Percentiles rank a stretch among this genome's conserved stretches.
These are phyloP conservation scores for Tenthredo livida DNA, from an alignment of 2,888 invertebrate genomes.

Conservation along the genomic window DNA sequence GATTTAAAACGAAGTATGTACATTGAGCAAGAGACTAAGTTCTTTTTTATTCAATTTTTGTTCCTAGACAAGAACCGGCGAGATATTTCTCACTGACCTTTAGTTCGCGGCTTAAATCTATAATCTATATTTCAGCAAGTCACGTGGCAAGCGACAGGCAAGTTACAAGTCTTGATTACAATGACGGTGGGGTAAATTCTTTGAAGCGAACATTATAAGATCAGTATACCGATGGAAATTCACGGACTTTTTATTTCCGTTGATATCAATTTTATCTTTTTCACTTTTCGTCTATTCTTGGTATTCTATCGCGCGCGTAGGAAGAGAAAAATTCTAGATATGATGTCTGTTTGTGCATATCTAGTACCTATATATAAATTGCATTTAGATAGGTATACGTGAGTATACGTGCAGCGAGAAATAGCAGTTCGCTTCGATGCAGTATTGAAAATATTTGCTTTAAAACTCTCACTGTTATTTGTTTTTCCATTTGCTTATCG, in stretches of 20 bases:
- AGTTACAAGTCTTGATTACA: conserved; percentile 6
- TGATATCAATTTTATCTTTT: background rate
- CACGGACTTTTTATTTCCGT: background rate
- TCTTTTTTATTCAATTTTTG: background rate
- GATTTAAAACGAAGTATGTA: background rate
- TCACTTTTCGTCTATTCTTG: background rate
- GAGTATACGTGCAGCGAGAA: background rate
- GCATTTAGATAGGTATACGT: background rate
- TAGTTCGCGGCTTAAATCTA: conserved; percentile 33
- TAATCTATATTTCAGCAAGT: conserved; percentile 47
- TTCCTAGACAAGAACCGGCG: background rate
- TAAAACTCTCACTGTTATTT: conserved; percentile 6
- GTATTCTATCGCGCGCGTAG: background rate
- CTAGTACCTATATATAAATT: conserved; percentile 17
- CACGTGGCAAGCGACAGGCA: conserved; percentile 16
- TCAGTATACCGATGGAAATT: conserved; percentile 31
- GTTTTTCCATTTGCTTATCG: conserved; percentile 32
- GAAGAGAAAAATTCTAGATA: conserved; percentile 12
- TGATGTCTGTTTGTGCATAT: background rate
- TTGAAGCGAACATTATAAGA: conserved; percentile 14
- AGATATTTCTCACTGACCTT: conserved; percentile 24
- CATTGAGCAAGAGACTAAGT: background rate
- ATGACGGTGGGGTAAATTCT: conserved; percentile 12
- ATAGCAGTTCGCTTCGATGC: background rate
- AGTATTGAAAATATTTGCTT: conserved; percentile 36